Conservation (phyloP, 2,888 invertebrate genomes). For the Sylvicola cinctus region DNA sequence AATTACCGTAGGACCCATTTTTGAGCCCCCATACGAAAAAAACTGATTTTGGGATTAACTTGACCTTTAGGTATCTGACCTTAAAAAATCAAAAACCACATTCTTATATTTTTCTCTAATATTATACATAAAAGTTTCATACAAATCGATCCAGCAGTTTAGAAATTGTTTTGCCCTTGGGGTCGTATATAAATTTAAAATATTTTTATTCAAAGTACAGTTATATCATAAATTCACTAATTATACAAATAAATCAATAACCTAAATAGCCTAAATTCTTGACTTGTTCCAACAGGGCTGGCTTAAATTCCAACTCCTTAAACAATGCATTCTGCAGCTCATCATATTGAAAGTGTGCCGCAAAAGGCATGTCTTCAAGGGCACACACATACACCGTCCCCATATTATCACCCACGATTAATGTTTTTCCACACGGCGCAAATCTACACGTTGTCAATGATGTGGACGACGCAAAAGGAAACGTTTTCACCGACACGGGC, state of each 20-base stretch:
- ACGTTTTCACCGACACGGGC: constrained; percentile 21
- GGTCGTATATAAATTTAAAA: too few species aligned
- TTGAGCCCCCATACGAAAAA: too few species aligned
- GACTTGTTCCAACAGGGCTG: constrained; percentile 36
- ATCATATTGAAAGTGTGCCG: constrained; percentile 43
- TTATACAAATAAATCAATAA: constrained; percentile 1
- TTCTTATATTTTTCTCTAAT: too few species aligned
- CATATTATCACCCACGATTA: constrained; percentile 43
- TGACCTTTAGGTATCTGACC: too few species aligned
- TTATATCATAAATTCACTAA: too few species aligned
- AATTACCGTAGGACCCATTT: too few species aligned
- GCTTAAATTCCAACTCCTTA: constrained; percentile 39
- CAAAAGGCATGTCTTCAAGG: constrained; percentile 54
- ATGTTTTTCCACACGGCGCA: constrained; percentile 42
- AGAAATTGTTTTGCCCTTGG: too few species aligned
- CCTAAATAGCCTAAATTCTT: constrained; percentile 28
- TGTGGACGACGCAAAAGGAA: background rate
- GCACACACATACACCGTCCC: constrained; percentile 47
- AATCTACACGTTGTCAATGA: constrained; percentile 32
- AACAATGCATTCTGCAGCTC: constrained; percentile 41
- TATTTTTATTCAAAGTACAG: too few species aligned
- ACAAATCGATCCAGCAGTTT: too few species aligned
- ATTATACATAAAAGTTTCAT: too few species aligned
- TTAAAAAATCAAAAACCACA: too few species aligned
- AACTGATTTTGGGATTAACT: too few species aligned